These are phyloP conservation scores for Alcis repandata DNA, from an alignment of 2,888 invertebrate genomes.

Conservation along the genomic window DNA sequence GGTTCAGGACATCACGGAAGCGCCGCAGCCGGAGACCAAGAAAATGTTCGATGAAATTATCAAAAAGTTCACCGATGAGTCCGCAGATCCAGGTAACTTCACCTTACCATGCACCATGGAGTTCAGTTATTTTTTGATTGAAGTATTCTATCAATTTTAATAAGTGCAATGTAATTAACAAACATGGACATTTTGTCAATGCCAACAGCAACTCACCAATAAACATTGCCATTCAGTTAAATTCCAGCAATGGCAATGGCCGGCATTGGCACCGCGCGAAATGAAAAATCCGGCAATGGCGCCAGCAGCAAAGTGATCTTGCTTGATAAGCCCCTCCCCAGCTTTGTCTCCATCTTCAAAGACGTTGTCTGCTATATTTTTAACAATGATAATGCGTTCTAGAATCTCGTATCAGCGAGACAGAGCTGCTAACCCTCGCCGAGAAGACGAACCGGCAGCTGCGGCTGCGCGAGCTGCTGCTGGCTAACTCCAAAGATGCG, in stretches of 20 bases:
- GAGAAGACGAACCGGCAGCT: constrained; percentile 97
- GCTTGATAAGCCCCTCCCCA: too few species aligned
- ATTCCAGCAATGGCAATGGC: too few species aligned
- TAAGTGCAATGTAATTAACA: too few species aligned
- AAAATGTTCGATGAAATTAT: constrained; percentile 91
- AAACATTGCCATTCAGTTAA: too few species aligned
- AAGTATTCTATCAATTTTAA: too few species aligned
- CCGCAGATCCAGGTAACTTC: constrained; percentile 63
- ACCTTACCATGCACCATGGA: not conserved
- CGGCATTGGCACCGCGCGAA: too few species aligned
- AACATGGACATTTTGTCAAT: too few species aligned
- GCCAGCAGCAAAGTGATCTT: too few species aligned
- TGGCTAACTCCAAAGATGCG: constrained; percentile 94
- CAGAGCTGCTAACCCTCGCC: constrained; percentile 90
- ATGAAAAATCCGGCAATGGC: too few species aligned
- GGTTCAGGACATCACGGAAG: constrained; percentile 95
- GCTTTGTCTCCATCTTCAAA: too few species aligned
- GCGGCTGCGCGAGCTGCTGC: constrained; percentile 94
- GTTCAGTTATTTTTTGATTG: not conserved
- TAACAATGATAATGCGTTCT: constrained; percentile 44
- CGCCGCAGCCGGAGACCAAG: constrained; percentile 91
- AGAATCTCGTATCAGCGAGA: constrained; percentile 90
- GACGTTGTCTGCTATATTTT: too few species aligned
- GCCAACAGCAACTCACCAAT: too few species aligned
- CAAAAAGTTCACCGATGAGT: constrained; percentile 87